These are phyloP conservation scores for Sarcoramphus papa DNA, from an alignment of 2,797 vertebrate genomes.

Conservation along the genomic window DNA sequence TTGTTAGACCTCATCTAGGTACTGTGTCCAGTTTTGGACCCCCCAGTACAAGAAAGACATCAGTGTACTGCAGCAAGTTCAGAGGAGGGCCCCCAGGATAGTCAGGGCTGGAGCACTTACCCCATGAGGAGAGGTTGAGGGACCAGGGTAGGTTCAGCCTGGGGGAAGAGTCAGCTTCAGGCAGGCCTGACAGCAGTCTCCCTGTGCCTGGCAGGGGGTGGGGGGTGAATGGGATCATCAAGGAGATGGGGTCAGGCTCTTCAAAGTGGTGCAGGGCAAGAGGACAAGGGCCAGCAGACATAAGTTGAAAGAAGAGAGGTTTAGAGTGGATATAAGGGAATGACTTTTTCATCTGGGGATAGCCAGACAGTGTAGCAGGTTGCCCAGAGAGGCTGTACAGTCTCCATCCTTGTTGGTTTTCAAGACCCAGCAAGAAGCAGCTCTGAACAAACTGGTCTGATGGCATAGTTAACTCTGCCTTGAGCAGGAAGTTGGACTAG, in stretches of 20 bases:
- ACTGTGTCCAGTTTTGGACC: background rate
- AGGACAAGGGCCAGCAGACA: background rate
- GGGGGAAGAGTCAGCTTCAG: background rate
- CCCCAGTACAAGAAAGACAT: background rate
- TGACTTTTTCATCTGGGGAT: background rate
- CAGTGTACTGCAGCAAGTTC: background rate
- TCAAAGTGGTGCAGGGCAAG: background rate
- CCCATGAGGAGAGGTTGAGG: background rate
- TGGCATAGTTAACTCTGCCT: background rate
- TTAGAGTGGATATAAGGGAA: background rate
- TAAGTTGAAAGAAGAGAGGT: background rate
- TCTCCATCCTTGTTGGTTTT: background rate
- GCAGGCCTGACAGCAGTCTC: background rate
- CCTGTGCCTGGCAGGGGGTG: background rate
- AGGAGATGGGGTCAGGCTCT: background rate
- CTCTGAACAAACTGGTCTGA: background rate
- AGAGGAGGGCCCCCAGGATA: background rate
- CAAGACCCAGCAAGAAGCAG: background rate
- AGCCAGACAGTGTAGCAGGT: background rate
- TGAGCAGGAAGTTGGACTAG: background rate
- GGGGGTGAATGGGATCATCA: background rate
- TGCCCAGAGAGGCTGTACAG: background rate
- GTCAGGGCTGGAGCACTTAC: background rate
- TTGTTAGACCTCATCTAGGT: background rate
- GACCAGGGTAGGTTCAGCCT: background rate